Evolutionary conservation across 2,113 vertebrate species (phyloP), one percentile per base, ranked within the genome.

Genomic region (Carettochelys insculpta): DNA sequence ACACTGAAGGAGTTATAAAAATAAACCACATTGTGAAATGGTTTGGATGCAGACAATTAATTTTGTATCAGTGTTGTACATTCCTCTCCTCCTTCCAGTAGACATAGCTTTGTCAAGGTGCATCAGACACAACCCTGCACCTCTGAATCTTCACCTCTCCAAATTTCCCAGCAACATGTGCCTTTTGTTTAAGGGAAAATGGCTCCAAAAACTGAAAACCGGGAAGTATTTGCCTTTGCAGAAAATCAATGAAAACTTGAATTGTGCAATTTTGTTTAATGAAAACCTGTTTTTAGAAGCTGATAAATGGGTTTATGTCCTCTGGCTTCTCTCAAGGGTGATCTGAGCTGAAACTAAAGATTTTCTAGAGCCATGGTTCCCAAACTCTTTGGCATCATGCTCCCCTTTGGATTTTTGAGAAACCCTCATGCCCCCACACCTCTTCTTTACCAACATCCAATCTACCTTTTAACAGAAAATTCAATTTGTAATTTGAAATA

Each of bases 11-110:
- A 27, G 29, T 56, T 90, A 50, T 80, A 86, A 89, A 95, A 73
- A 84, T 94, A 93, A 96, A 94, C 53, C 87, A 82, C 17, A 85
- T 91, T 94, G 87, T 94, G 84, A 91, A 68, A 91, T 90, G 61
- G 38, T 80, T 93, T 95, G 88, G 85, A 78, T 90, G 92, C 78
- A 93, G 65, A 76, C 89, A 87, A 68, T 91, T 91, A 82, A 85
- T 90, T 90, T 87, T 54, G 77, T 92, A 27, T 41, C 38, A 68
- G 3, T 52, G 89, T 90, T 90, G 83, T 87, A 34, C 19, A 50
- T 89, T 91, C 47, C 54, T 34, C 43, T 92, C 52, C 38, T 88
- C 71, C 81, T 85, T 90, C 88, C 90, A 85, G 47, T 61, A 56
- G 82, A 54, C 65, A 48, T 27, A 84, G 43, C 85, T 93, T 86